A percentile compares a stretch with the other conserved stretches of the same genome.
Conservation (phyloP, 2,113 vertebrate genomes). For the Zapornia atra region DNA sequence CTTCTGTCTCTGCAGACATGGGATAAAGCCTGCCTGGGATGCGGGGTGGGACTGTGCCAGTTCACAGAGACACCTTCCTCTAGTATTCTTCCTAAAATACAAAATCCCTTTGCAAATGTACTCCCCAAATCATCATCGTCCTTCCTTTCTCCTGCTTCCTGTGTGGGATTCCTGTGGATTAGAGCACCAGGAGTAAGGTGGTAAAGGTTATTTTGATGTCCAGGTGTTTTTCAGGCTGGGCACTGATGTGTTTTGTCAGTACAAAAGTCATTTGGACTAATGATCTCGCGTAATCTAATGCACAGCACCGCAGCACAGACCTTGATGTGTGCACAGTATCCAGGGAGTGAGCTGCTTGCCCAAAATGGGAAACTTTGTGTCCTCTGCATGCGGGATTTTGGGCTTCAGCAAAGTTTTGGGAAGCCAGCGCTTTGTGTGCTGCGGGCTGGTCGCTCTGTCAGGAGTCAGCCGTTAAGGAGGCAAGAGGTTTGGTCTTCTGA, state of each 20-base stretch:
- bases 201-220: neutral
- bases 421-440: neutral
- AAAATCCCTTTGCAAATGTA: fast-evolving
- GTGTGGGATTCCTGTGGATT: neutral
- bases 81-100: neutral
- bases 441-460: neutral
- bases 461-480: neutral
- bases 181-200: neutral
- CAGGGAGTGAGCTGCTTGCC: neutral
- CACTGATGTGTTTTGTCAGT: neutral
- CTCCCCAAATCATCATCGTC: neutral
- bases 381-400: fast-evolving
- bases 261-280: neutral
- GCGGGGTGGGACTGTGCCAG: fast-evolving
- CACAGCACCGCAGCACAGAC: too few relatives aligned
- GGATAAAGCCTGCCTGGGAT: neutral
- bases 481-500: neutral
- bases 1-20: neutral
- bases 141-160: neutral
- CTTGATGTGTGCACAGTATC: neutral
- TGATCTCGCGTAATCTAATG: fast-evolving
- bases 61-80: neutral
- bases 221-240: neutral
- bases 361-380: neutral
- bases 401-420: neutral